Base-by-base conservation (phyloP, 53 echinoderm and acorn worm species). In the Temnopleurus reevesii region DNA sequence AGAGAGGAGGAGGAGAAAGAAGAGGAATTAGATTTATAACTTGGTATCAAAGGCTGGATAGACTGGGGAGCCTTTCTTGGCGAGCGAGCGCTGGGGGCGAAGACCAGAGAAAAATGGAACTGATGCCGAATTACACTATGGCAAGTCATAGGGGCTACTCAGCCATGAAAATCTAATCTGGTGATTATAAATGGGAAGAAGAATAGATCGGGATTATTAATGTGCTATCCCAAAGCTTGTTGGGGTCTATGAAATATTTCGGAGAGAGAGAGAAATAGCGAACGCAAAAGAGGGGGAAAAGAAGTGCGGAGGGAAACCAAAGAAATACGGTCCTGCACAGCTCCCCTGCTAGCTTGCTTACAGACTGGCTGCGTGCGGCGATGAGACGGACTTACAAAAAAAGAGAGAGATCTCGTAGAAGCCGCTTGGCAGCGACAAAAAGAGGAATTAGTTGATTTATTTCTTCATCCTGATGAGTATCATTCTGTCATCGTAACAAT, bases 141-240 rank as follows among this genome's bases (percentile, higher is more conserved):
- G 64, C 86, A 63, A 86, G 47, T 60, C 45, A 18, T 0, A n/a
- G 17, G 46, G 19, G 4, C 25, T 51, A 51, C 29, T 46, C 30
- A 7, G 7, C 46, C 86, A 45, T 46, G 46, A 86, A 63, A 86
- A 86, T 86, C 63, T 86, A 61, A 86, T 86, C 86, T 86, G 17
- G 61, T 30, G 46, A 46, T 63, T 61, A 86, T 86, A 46, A 86
- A 63, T 38, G 58, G 81, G 2, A 30, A 18, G 53, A 81, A 81
- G 53, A 49, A 81, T 81, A 17, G 46, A 29, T 4, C 12, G 21
- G 58, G 19, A 58, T 83, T 83, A 57, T 83, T 83, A 56, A 83
- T 83, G 83, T 83, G 83, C 38, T 10, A 83, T 51, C 51, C 53
- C 51, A 13, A 49, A 51, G 53, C 53, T 31, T 29, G 30, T 30